These are phyloP conservation scores for Cichlasoma orientale DNA, from an alignment of 2,797 vertebrate species.

Conservation along the genomic window DNA sequence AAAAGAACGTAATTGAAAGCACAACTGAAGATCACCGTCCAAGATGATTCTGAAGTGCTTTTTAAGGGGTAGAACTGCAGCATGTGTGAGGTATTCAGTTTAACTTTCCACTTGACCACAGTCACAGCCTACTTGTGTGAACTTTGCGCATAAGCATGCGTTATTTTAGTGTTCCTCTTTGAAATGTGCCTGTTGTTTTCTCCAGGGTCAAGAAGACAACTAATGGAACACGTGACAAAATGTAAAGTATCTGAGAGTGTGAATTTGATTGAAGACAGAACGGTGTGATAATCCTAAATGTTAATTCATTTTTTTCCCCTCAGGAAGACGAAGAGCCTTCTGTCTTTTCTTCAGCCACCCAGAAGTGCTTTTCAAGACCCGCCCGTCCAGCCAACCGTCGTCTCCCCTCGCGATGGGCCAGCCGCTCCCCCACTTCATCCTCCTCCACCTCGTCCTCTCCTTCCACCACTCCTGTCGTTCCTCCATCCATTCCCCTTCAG, in stretches of 20 bases:
- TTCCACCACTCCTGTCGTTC: conserved; percentile 56
- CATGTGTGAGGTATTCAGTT: conserved; percentile 2
- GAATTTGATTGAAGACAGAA: conserved; percentile 37
- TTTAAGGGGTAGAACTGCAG: background rate
- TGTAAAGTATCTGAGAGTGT: conserved; percentile 76
- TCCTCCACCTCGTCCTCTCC: conserved; percentile 69
- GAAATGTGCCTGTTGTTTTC: conserved; percentile 72
- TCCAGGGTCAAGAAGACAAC: conserved; percentile 72
- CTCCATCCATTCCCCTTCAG: conserved; percentile 61
- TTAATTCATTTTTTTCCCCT: conserved; percentile 72
- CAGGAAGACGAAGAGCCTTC: conserved; percentile 70
- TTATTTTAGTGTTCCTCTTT: conserved; percentile 56
- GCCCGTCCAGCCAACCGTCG: conserved; percentile 91
- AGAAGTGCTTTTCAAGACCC: conserved; percentile 91
- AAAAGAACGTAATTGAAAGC: conserved; percentile 36
- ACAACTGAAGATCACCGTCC: conserved; percentile 13
- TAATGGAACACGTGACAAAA: conserved; percentile 73
- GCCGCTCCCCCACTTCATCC: conserved; percentile 74
- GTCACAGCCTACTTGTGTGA: conserved; percentile 24
- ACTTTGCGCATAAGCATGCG: conserved; percentile 34
- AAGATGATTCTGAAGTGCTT: conserved; percentile 13
- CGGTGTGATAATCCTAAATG: conserved; percentile 69
- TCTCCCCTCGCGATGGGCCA: conserved; percentile 93
- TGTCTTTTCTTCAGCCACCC: conserved; percentile 63
- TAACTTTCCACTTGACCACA: conserved; percentile 11